These are phyloP conservation scores for Xenopus laevis DNA, from an alignment of 2,113 vertebrate species.

Conservation along the genomic window DNA sequence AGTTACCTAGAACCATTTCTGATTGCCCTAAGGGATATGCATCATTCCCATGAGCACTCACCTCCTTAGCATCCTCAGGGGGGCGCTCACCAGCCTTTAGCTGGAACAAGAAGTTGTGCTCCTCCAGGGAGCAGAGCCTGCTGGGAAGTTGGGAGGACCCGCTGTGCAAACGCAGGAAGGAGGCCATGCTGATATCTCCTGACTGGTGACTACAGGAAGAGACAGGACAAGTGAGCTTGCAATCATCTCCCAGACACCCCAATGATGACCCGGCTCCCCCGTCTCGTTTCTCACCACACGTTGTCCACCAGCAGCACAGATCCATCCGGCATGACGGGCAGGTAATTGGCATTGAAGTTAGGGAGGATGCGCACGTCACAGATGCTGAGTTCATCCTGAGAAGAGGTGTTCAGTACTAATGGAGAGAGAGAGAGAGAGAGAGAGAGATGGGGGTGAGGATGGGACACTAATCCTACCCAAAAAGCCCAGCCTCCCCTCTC, in stretches of 20 bases:
- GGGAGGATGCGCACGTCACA: conserved; percentile 77
- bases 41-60: conserved; percentile 46
- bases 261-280: too few species aligned
- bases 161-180: conserved; percentile 72
- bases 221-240: neutral
- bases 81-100: conserved; percentile 72
- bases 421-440: too few species aligned
- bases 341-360: conserved; percentile 82
- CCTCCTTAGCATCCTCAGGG: conserved; percentile 74
- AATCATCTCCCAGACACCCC: too few species aligned
- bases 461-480: neutral
- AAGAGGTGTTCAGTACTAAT: conserved; percentile 73
- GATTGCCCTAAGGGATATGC: too few species aligned
- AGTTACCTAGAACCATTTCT: too few species aligned
- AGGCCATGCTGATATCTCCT: conserved; percentile 78
- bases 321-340: conserved; percentile 86
- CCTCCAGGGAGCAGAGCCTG: conserved; percentile 76
- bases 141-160: conserved; percentile 69
- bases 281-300: conserved; percentile 68
- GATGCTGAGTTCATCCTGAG: conserved; percentile 77
- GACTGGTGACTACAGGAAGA: conserved; percentile 72
- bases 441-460: conserved; percentile 11
- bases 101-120: conserved; percentile 86
- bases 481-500: neutral
- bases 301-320: conserved; percentile 83